A percentile compares a stretch with the other conserved stretches of the same genome.
These are phyloP conservation scores for Sarcophaga peregrina DNA, from an alignment of 1,140 invertebrate genomes.

Conservation along the genomic window DNA sequence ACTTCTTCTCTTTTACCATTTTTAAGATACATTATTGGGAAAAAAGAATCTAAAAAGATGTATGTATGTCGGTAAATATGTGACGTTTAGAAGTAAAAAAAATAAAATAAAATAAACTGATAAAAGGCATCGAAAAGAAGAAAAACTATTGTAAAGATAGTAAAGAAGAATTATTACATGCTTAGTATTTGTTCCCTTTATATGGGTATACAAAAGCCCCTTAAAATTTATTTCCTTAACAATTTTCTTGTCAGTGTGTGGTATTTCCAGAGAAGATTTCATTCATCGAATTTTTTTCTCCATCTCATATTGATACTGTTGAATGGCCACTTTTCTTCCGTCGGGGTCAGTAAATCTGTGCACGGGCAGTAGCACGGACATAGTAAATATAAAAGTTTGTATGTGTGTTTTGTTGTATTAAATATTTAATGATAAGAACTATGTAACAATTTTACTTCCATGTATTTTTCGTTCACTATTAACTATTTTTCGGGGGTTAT, in stretches of 20 bases:
- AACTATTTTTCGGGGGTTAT: background rate
- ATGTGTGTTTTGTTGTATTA: background rate
- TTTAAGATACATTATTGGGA: background rate
- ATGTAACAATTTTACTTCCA: background rate
- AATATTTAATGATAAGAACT: background rate
- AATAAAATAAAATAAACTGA: background rate
- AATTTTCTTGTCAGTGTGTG: slow-evolving; percentile 15
- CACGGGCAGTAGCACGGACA: background rate
- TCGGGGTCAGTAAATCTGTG: background rate
- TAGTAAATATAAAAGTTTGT: background rate
- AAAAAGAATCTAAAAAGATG: background rate
- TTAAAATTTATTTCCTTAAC: slow-evolving; percentile 25
- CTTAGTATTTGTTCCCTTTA: slow-evolving; percentile 6
- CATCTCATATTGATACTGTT: background rate
- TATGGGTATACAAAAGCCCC: slow-evolving; percentile 4
- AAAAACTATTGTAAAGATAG: slow-evolving; percentile 1
- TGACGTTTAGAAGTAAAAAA: background rate
- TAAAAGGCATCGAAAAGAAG: background rate
- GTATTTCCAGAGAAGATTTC: background rate
- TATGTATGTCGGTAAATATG: background rate
- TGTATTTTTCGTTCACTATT: background rate
- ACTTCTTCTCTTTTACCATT: background rate
- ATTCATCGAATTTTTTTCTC: background rate
- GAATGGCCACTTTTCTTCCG: slow-evolving; percentile 10
- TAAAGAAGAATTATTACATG: slow-evolving; percentile 23